A percentile compares a stretch with the other conserved stretches of the same genome.
phyloP scores from a whole-genome alignment of 2,888 invertebrate species.

The Capitulum mitella region DNA sequence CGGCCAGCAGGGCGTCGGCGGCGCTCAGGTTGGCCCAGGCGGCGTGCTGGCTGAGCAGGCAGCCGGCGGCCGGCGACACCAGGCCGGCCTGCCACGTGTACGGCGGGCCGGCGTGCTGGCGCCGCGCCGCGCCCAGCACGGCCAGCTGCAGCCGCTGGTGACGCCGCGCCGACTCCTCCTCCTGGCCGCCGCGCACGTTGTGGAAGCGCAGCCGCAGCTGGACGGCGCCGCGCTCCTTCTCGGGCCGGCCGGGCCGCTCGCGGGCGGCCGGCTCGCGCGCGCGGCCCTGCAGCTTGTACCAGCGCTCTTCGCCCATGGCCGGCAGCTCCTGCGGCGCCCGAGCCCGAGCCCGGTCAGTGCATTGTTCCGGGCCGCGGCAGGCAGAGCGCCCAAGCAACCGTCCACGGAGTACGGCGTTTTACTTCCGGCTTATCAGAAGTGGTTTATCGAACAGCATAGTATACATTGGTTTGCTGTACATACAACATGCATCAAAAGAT shows the following conservation, averaged over 20 bases:
- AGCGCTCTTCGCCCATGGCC: not conserved
- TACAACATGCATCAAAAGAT: no score
- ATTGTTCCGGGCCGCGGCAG: no score
- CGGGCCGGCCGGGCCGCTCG: not conserved
- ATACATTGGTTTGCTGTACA: no score
- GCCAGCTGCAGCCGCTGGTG: conserved; percentile 20
- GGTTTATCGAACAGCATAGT: no score
- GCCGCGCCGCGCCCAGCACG: conserved; percentile 7
- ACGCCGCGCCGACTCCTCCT: not conserved
- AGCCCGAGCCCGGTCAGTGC: no score
- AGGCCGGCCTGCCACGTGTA: not conserved
- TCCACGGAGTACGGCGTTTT: no score
- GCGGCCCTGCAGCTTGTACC: conserved; percentile 16
- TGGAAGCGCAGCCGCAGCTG: not conserved
- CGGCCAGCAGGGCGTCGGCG: not conserved
- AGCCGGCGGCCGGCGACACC: not conserved
- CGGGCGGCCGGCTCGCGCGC: not conserved
- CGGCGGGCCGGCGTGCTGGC: not conserved
- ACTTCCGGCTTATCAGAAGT: no score
- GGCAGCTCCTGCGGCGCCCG: not conserved
- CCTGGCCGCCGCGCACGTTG: not conserved
- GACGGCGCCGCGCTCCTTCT: not conserved
- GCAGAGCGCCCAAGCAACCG: no score
- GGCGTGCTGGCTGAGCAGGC: conserved; percentile 3
- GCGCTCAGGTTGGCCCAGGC: not conserved